Evolutionary conservation across 2,113 vertebrate species (phyloP).

Genomic region (Bubo blakistoni): DNA sequence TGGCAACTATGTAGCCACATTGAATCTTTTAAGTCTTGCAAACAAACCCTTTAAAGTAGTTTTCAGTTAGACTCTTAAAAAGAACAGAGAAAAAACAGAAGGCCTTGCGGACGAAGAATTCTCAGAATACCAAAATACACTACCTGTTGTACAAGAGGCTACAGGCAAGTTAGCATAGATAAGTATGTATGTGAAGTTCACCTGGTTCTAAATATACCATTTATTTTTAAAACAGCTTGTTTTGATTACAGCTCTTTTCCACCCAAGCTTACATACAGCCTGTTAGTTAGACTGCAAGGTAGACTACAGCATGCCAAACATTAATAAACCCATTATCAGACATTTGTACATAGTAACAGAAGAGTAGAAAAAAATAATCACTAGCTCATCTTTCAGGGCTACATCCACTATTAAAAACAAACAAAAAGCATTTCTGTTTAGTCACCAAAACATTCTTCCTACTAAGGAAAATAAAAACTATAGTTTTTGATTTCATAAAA

Average conservation of each 20-base stretch:
- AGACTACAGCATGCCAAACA: not conserved
- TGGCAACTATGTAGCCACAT: not conserved
- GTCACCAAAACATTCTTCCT: not conserved
- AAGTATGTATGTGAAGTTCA: not conserved
- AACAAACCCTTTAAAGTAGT: not conserved
- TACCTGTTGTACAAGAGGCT: not conserved
- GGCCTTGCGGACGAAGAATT: not conserved
- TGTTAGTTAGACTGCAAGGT: not conserved
- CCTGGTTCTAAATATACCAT: not conserved
- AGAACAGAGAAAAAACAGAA: not conserved
- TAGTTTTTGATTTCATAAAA: not conserved
- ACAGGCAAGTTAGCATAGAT: not conserved
- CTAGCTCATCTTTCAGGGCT: not conserved
- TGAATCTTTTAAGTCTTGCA: not conserved
- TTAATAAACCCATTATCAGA: not conserved
- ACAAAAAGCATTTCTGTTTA: not conserved
- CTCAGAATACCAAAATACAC: not conserved
- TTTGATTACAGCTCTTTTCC: not conserved
- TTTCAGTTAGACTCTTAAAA: not conserved
- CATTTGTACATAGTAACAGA: not conserved
- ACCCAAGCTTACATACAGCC: not conserved
- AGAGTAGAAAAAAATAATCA: not conserved
- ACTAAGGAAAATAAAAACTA: not conserved
- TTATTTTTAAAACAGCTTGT: not conserved
- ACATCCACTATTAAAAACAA: not conserved